Evolutionary conservation across 1,140 invertebrate genomes (phyloP), one percentile per base, ranked within the genome.

Genomic region (Delia radicum): DNA sequence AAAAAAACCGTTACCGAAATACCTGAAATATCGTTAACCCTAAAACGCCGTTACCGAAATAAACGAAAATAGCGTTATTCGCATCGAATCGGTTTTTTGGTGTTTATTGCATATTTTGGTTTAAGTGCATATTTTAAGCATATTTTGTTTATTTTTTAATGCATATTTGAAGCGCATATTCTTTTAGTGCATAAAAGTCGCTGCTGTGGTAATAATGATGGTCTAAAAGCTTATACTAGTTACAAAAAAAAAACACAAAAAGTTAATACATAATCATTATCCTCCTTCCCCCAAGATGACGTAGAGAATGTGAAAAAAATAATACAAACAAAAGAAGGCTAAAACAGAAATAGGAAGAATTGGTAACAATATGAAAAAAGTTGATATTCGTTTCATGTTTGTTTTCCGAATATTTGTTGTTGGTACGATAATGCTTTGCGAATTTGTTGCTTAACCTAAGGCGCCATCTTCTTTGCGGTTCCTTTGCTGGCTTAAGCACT

Each of bases 301-400:
- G 33, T 33, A 12, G 33, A 33, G 33, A 33, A 33, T 33, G 33
- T n/a, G n/a, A n/a, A n/a, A 33, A 33, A 33, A 33, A 7, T 33
- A 33, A 33, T 10, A 33, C 33, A 65, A 65, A 26, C 26, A 29
- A 13, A 13, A 26, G 15, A 1, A 15, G 8, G 15, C 62, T 28
- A 13, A 5, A 13, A 65, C 10, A 65, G 26, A 65, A 27, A 31
- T 29, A 63, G 37, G 37, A 42, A 42, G n/a, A 42, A 42, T 15
- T 42, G 12, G 37, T 42, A 42, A 42, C 37, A 42, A 42, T 42
- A 42, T 42, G 12, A 42, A 42, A 42, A 42, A 55, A 37, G 65
- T 69, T 69, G 65, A 69, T 69, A 69, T 69, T 69, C 31, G 18
- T 69, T 69, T 21, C 65, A 69, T 69, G 65, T 69, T 69, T 69